Conservation (phyloP, 2,113 vertebrate genomes). For the Chaenogobius annularis region DNA sequence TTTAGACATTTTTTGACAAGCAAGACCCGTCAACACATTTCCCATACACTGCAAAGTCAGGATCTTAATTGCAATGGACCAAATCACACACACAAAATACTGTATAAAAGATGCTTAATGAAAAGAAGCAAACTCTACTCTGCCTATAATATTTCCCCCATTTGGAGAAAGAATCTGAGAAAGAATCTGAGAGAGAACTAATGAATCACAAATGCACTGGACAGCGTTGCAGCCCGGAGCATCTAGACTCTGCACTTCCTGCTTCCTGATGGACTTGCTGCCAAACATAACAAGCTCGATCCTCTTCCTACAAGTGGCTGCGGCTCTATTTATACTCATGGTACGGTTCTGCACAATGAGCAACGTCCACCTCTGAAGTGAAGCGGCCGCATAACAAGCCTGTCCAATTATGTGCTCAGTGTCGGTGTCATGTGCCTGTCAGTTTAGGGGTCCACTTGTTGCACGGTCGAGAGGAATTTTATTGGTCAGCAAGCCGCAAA, state of each 20-base stretch:
- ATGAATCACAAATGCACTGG: background rate
- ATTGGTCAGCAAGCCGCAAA: background rate
- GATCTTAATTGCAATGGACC: too few species aligned
- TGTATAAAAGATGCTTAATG: too few species aligned
- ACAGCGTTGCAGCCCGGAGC: background rate
- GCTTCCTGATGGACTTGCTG: conserved; percentile 38
- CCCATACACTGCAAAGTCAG: too few species aligned
- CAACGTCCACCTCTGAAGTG: background rate
- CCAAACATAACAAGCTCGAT: conserved; percentile 49
- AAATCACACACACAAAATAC: too few species aligned
- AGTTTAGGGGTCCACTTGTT: conserved; percentile 9
- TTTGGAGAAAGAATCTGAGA: too few species aligned
- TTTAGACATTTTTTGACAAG: too few species aligned
- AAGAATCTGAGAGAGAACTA: background rate
- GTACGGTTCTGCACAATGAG: background rate
- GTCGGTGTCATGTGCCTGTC: background rate
- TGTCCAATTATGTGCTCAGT: background rate
- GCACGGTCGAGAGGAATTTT: background rate
- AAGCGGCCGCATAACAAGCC: background rate
- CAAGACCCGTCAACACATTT: too few species aligned
- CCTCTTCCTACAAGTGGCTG: conserved; percentile 30
- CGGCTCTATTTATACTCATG: conserved; percentile 34
- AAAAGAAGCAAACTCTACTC: too few species aligned
- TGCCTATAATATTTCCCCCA: too few species aligned
- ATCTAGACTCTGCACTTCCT: conserved; percentile 36